A percentile compares a stretch with the other conserved stretches of the same genome.
Conservation (phyloP, 2,113 vertebrate species). For the Archocentrus centrarchus region DNA sequence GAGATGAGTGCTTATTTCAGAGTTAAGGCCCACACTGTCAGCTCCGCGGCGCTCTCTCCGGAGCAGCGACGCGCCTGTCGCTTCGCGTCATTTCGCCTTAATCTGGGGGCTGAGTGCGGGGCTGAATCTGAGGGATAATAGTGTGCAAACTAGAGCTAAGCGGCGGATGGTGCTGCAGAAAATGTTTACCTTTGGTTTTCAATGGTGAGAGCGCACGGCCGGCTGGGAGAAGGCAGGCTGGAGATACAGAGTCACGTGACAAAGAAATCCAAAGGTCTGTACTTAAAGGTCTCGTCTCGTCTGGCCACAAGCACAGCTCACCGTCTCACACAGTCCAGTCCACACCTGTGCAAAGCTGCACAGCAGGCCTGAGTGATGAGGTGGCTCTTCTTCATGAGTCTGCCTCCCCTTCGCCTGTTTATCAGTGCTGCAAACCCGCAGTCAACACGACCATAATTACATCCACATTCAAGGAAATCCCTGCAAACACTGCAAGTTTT, state of each 20-base stretch:
- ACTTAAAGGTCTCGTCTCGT: slow-evolving; percentile 77
- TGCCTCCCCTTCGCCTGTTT: slow-evolving; percentile 22
- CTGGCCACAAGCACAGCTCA: slow-evolving; percentile 64
- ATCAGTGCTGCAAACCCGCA: slow-evolving; percentile 5
- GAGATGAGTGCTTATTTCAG: background rate
- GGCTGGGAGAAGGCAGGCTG: slow-evolving; percentile 60
- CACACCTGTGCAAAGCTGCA: slow-evolving; percentile 43
- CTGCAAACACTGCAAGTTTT: slow-evolving; percentile 3
- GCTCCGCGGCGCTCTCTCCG: background rate
- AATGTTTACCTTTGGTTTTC: slow-evolving; percentile 67
- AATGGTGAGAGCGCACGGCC: slow-evolving; percentile 45
- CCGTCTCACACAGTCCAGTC: slow-evolving; percentile 45
- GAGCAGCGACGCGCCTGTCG: slow-evolving; percentile 17
- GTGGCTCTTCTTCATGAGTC: slow-evolving; percentile 28
- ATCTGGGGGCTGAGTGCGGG: background rate
- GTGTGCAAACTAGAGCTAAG: slow-evolving; percentile 6
- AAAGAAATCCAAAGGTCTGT: slow-evolving; percentile 67
- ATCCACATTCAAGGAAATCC: background rate
- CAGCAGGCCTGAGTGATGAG: slow-evolving; percentile 21
- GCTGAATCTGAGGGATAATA: background rate
- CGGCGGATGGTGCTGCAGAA: slow-evolving; percentile 8
- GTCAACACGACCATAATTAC: background rate
- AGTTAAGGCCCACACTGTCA: slow-evolving; percentile 40
- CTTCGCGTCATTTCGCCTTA: slow-evolving; percentile 32
- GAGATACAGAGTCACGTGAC: slow-evolving; percentile 71